A percentile compares a stretch with the other conserved stretches of the same genome.
Evolutionary conservation across 2,113 vertebrate genomes (phyloP).

Genomic region (Edolisoma coerulescens): DNA sequence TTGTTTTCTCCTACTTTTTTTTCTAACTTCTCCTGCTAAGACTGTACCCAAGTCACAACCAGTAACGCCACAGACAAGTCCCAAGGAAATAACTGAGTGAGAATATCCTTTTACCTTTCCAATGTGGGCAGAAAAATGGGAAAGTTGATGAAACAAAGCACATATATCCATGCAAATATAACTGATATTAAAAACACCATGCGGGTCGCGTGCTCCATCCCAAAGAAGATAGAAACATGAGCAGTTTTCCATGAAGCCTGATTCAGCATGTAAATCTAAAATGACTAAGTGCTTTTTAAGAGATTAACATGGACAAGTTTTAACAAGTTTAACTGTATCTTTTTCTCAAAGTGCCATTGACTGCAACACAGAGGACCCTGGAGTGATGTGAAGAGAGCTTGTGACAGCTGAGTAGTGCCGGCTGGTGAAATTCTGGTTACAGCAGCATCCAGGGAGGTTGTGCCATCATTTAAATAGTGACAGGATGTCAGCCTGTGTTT

Average conservation of each 20-base stretch:
- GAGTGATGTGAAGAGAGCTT: neutral
- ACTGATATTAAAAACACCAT: neutral
- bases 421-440: neutral
- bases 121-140: neutral
- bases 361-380: no score
- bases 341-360: neutral
- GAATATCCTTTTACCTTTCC: neutral
- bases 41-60: neutral
- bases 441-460: neutral
- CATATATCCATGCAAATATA: neutral
- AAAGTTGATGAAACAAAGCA: neutral
- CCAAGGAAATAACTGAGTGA: neutral
- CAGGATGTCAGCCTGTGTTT: neutral
- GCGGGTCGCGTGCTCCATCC: rapidly evolving
- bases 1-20: neutral
- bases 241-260: neutral
- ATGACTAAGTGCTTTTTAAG: neutral
- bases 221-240: neutral
- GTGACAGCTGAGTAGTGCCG: rapidly evolving
- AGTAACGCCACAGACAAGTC: neutral
- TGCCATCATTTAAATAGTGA: neutral
- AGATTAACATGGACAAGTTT: neutral
- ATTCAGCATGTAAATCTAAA: neutral
- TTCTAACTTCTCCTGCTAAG: neutral
- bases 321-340: neutral